Evolutionary conservation across 2,888 invertebrate species (phyloP), one percentile per base, ranked within the genome.

Genomic region (Dendrolimus pini): DNA sequence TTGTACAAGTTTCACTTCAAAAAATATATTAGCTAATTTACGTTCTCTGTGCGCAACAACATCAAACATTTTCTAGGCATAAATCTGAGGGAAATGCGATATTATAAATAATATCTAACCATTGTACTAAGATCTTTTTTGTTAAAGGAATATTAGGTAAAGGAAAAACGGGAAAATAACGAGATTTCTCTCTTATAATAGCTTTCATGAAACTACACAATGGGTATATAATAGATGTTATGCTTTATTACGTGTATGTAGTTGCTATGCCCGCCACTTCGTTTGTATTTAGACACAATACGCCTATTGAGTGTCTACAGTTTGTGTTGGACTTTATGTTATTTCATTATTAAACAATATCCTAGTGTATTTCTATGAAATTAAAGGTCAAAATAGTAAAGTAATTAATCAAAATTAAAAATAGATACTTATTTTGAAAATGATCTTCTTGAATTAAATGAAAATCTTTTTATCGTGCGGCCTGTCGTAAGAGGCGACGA

Each of bases 361-460:
- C 55, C 13, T 41, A 13, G 41, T 41, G 13, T 2, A 9, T 41
- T 55, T 41, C 42, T 41, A 41, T 55, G 10, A 9, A 41, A 41
- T 13, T 55, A 13, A 60, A 57, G 59, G 55, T 30, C n/a, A 58
- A 58, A 54, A 13, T 52, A 59, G 55, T 56, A 61, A 56, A 53
- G 41, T 57, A 54, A 56, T 54, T 53, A 60, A 59, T 56, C 58
- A 58, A 65, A 65, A 66, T 41, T 10, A 41, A 55, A 18, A 18
- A 18, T 18, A 3, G 18, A 18, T 14, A 14, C 14, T 14, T 14
- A 14, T 14, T 14, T 14, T 14, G 14, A 14, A 14, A 1, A 14
- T 14, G 1, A 14, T 14, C 1, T 14, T 14, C 1, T 14, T 14
- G 14, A 14, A 14, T 1, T 1, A 14, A 14, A 14, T 14, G 14